These are phyloP conservation scores for Ascaphus truei DNA, from an alignment of 2,113 vertebrate genomes.

Conservation along the genomic window DNA sequence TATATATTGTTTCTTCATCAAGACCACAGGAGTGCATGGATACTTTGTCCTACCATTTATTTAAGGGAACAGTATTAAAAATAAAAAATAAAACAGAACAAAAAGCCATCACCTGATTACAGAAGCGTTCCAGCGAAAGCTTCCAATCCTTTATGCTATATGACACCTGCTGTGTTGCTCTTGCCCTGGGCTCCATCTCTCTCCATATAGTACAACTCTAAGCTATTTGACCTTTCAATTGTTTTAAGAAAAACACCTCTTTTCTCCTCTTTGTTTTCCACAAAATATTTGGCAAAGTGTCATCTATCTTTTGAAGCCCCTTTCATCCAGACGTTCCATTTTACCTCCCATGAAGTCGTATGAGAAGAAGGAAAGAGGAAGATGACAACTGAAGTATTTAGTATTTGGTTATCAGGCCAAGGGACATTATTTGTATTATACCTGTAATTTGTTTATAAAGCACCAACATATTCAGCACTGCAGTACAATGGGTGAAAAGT, in stretches of 20 bases:
- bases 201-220: slow-evolving; percentile 10
- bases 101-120: neutral
- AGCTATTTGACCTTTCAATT: slow-evolving; percentile 31
- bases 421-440: no score
- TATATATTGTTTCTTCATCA: no score
- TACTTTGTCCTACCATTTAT: no score
- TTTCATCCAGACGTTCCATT: neutral
- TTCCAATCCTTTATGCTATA: slow-evolving; percentile 2
- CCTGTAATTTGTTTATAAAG: no score
- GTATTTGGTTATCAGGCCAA: no score
- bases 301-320: slow-evolving; percentile 6
- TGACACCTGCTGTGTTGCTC: slow-evolving; percentile 21
- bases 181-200: slow-evolving; percentile 7
- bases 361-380: neutral
- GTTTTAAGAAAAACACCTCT: slow-evolving; percentile 25
- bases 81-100: neutral
- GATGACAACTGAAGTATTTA: neutral
- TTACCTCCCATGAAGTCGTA: neutral
- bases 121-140: neutral
- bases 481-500: no score
- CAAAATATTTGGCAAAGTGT: slow-evolving; percentile 28
- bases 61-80: neutral
- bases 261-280: slow-evolving; percentile 24
- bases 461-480: no score
- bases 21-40: no score